Conservation (phyloP, 92 coral and sea anemone genomes). For the Siderastrea radians region DNA sequence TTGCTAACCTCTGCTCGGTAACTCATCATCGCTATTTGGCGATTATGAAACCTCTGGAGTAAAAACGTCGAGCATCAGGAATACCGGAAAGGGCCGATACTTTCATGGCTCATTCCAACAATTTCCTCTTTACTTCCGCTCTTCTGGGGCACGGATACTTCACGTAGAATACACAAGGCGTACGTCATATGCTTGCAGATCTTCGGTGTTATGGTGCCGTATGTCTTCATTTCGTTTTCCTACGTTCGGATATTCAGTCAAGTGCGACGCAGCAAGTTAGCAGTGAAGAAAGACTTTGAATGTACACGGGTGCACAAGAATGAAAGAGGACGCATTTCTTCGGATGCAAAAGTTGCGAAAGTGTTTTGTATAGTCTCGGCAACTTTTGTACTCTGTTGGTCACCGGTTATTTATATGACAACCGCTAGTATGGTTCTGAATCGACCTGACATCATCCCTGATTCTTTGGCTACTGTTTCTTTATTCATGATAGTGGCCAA, state of each 20-base stretch:
- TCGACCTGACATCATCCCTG: slow-evolving; percentile 63
- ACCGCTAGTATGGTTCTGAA: slow-evolving; percentile 43
- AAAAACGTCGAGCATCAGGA: slow-evolving; percentile 31
- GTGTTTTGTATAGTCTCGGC: slow-evolving; percentile 67
- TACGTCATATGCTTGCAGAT: slow-evolving; percentile 66
- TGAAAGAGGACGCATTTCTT: too few species aligned
- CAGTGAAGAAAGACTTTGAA: too few species aligned
- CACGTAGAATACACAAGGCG: slow-evolving; percentile 49
- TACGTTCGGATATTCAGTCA: slow-evolving; percentile 67
- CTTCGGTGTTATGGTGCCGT: slow-evolving; percentile 76
- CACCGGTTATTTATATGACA: slow-evolving; percentile 80
- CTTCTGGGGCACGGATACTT: slow-evolving; percentile 62
- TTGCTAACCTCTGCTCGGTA: not conserved
- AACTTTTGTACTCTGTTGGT: slow-evolving; percentile 77
- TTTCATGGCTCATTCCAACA: slow-evolving; percentile 72
- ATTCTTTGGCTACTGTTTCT: slow-evolving; percentile 47
- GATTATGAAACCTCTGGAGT: slow-evolving; percentile 48
- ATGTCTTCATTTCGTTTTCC: slow-evolving; percentile 56
- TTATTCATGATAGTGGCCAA: slow-evolving; percentile 77
- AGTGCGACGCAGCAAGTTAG: slow-evolving; percentile 51
- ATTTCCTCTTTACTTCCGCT: slow-evolving; percentile 65
- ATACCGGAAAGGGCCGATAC: slow-evolving; percentile 37
- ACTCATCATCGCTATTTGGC: slow-evolving; percentile 82
- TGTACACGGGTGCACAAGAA: too few species aligned
- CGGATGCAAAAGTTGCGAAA: not conserved